Percentiles rank a stretch among this genome's conserved stretches.
Evolutionary conservation across 2,888 invertebrate genomes (phyloP).

Genomic region (Branchellion lobata): DNA sequence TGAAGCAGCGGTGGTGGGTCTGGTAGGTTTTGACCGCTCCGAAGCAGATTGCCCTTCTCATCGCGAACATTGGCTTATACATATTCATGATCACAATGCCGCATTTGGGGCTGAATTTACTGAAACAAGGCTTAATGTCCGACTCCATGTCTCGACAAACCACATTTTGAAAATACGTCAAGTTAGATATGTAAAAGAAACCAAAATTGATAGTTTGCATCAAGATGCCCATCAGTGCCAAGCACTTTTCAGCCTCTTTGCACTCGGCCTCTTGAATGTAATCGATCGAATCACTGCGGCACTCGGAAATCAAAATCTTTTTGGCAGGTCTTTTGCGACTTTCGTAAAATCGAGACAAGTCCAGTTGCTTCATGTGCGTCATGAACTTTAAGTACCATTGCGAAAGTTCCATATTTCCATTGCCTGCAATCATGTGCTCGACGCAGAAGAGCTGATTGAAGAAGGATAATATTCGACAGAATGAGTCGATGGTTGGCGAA

Average conservation of each 20-base stretch:
- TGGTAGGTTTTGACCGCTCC: constrained; percentile 1
- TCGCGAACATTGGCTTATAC: constrained; percentile 17
- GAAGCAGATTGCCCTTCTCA: constrained; percentile 14
- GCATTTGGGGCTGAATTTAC: background rate
- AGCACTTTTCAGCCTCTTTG: background rate
- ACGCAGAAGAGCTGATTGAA: constrained; percentile 26
- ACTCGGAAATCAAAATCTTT: constrained; percentile 2
- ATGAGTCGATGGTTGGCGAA: background rate
- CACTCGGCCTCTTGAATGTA: background rate
- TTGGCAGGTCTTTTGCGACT: background rate
- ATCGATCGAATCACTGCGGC: background rate
- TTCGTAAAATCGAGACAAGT: background rate
- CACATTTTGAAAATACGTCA: background rate
- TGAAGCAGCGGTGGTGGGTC: constrained; percentile 11
- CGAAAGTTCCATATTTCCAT: constrained; percentile 28
- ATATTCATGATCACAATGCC: background rate
- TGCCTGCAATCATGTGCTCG: constrained; percentile 13
- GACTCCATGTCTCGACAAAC: background rate
- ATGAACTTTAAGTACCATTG: constrained; percentile 36
- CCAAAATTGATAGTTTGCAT: constrained; percentile 22
- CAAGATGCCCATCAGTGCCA: background rate
- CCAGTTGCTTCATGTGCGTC: constrained; percentile 17
- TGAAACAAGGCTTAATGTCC: constrained; percentile 11
- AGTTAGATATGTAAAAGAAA: constrained; percentile 18
- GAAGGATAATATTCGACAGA: background rate